Conservation (phyloP, 2,797 vertebrate genomes). For the Hippopotamyrus pictus region DNA sequence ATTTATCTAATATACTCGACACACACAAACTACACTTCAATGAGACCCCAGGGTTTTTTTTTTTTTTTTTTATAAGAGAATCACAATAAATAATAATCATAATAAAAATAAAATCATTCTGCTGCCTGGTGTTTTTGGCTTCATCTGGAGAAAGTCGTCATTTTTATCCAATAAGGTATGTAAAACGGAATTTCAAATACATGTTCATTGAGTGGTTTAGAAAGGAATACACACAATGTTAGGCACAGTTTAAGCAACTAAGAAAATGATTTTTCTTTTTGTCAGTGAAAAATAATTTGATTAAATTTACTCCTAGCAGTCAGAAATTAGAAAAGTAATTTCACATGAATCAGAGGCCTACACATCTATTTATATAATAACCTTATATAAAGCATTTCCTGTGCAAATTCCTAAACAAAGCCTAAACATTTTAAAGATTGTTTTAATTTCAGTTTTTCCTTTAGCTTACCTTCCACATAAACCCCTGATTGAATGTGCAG, state of each 20-base stretch:
- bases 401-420: not conserved
- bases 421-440: not conserved
- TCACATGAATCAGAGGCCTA: not conserved
- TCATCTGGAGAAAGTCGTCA: not conserved
- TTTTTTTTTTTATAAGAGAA: not conserved
- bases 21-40: not conserved
- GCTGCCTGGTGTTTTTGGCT: not conserved
- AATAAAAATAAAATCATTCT: not conserved
- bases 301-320: not conserved
- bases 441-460: not conserved
- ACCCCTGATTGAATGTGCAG: constrained; percentile 75
- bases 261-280: not conserved
- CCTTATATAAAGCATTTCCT: not conserved
- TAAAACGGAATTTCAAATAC: no score
- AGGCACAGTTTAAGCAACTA: not conserved
- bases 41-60: not conserved
- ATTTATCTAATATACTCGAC: not conserved
- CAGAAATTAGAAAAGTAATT: not conserved
- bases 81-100: not conserved
- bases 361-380: not conserved
- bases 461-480: constrained; percentile 69
- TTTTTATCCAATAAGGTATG: not conserved
- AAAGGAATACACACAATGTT: not conserved
- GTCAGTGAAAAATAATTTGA: not conserved
- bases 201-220: not conserved